Base-by-base conservation (phyloP, 2,888 invertebrate genomes). In the Melitaea athalia region DNA sequence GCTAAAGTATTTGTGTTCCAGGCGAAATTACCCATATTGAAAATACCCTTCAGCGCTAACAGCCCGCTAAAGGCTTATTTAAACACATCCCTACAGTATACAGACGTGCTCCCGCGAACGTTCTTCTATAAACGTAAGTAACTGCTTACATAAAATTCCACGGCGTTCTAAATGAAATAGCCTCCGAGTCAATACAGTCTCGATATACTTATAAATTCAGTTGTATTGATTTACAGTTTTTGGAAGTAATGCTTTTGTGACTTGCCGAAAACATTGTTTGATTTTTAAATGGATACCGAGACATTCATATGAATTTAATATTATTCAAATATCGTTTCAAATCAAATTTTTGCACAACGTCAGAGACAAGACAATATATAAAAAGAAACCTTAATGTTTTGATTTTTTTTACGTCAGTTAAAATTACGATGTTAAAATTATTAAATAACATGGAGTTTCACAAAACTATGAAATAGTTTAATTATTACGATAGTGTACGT, bases 11-110 rank as follows among this genome's bases (percentile, higher is more conserved):
- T 91, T 90, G 88, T 87, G 87, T 88, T 89, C 84, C 86, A 85
- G 81, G 86, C 88, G 83, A 92, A 91, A 92, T 92, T 91, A 91
- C 91, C 92, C 90, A 90, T 91, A 92, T 91, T 91, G 92, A 89
- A 91, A 91, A 90, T 91, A 89, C 91, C 90, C 89, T 88, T 88
- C 88, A 83, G 84, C 83, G 87, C 89, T 88, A 89, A 88, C 87
- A 87, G 86, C 85, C 83, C 82, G 78, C 86, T 86, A 84, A 87
- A 87, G 86, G 88, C 86, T 89, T 89, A 89, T 89, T 88, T 88
- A 87, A 87, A 86, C 82, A 80, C 78, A 77, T 78, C 77, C 79
- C 79, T 84, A 82, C 81, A 82, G 81, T 82, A 84, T 82, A 83
- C 82, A 78, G 76, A 83, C 81, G 67, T 70, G 64, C 82, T 76